Evolutionary conservation across 2,888 invertebrate genomes (phyloP), one percentile per base, ranked within the genome.

Genomic region (Sepiola atlantica): DNA sequence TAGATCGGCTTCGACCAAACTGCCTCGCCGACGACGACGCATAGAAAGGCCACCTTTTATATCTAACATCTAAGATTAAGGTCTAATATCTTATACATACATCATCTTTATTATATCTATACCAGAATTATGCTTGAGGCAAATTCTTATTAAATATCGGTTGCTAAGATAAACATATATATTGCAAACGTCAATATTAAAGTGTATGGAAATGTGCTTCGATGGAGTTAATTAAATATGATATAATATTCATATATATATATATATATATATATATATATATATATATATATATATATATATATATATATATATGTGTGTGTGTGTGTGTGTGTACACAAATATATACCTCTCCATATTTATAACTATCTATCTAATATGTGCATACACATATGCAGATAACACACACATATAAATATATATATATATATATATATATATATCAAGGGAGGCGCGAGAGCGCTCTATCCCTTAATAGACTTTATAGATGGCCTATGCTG

Each of bases 21-120:
- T n/a, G 77, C 16, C 77, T 77, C 16, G 77, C 14, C 45, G 8
- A 2, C 45, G 45, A 2, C 45, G 45, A 2, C 45, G 45, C 45
- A 4, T 45, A 77, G n/a, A 77, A 77, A 77, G 77, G 77, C 77
- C 77, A 77, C 77, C 77, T 77, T 77, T 77, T 77, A 77, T n/a
- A 77, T 77, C 77, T 77, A n/a, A 77, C 77, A 77, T n/a, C 77
- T 77, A 18, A 77, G 77, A 77, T 77, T 77, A 77, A 77, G 77
- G n/a, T 77, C 77, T 77, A 77, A 77, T 77, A 32, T 77, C 77
- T 77, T 77, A 77, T 32, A 77, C 77, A 77, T 77, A 77, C 77
- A 77, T 77, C 77, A 77, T 77, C n/a, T 77, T 77, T 77, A 16
- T n/a, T 77, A 77, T 77, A 77, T 77, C 77, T 77, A 77, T 77